These are phyloP conservation scores for Leptodactylus fuscus DNA, from an alignment of 2,113 vertebrate species.

Conservation along the genomic window DNA sequence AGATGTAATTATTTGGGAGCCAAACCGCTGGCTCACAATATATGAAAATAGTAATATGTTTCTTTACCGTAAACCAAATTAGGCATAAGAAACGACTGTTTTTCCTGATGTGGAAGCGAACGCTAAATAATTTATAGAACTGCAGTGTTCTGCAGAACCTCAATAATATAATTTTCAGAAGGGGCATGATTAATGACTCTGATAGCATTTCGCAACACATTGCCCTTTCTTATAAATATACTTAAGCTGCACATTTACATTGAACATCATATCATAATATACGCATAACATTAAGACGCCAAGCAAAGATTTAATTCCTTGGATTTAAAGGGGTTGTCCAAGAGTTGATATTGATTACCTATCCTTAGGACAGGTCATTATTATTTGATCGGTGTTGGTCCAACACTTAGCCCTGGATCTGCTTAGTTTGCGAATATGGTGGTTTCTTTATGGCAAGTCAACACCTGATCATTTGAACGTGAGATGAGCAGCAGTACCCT, in stretches of 20 bases:
- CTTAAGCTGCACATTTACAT: constrained; percentile 13
- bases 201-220: not conserved
- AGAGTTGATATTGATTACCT: no score
- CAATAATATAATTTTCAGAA: constrained; percentile 41
- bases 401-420: no score
- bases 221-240: constrained; percentile 13
- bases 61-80: constrained; percentile 35
- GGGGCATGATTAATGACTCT: constrained; percentile 37
- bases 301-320: not conserved
- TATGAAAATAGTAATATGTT: constrained; percentile 32
- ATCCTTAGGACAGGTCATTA: no score
- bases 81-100: constrained; percentile 1
- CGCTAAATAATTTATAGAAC: constrained; percentile 45
- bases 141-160: constrained; percentile 40
- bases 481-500: no score
- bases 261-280: constrained; percentile 26
- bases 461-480: no score
- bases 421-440: no score
- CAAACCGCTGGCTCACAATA: not conserved
- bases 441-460: no score
- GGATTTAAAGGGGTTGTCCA: not conserved
- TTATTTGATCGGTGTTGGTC: no score
- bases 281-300: not conserved
- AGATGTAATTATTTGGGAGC: constrained; percentile 34
- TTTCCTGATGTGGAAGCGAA: not conserved